A percentile compares a stretch with the other conserved stretches of the same genome.
Conservation (phyloP, 2,888 invertebrate genomes). For the Malachius bipustulatus region DNA sequence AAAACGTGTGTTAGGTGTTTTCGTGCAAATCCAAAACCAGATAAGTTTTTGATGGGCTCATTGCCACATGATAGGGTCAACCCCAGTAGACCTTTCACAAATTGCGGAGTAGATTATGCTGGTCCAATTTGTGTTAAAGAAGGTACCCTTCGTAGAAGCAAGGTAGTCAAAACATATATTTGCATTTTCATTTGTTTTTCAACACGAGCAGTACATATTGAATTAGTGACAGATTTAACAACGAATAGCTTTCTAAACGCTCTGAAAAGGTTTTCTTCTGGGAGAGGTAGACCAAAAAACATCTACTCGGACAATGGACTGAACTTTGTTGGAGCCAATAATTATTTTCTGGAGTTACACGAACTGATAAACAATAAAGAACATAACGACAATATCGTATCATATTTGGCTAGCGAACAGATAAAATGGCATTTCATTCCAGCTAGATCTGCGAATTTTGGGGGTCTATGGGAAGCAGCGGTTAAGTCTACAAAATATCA, state of each 20-base stretch:
- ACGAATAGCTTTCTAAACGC: constrained; percentile 26
- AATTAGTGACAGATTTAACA: constrained; percentile 24
- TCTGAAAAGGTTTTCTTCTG: constrained; percentile 23
- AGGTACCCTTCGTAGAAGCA: constrained; percentile 14
- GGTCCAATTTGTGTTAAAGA: constrained; percentile 22
- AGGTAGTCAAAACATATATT: constrained; percentile 20
- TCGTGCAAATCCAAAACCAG: not conserved
- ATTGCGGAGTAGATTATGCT: constrained; percentile 21
- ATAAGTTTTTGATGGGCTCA: not conserved
- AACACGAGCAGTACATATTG: constrained; percentile 26
- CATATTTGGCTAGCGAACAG: too few relatives aligned
- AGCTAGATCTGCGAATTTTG: too few relatives aligned
- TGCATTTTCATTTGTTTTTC: constrained; percentile 24
- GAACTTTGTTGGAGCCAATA: constrained; percentile 4
- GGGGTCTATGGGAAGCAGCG: too few relatives aligned
- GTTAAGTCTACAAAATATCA: too few relatives aligned
- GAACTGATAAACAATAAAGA: too few relatives aligned
- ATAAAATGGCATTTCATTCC: too few relatives aligned
- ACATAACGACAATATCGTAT: too few relatives aligned
- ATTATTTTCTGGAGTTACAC: not conserved
- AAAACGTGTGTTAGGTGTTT: not conserved
- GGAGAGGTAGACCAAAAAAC: constrained; percentile 21
- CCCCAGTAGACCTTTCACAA: constrained; percentile 11
- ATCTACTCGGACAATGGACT: constrained; percentile 5
- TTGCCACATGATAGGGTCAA: constrained; percentile 9